Percentiles rank a stretch among this genome's conserved stretches.
Conservation (phyloP, 1,140 invertebrate genomes). For the Chlorops oryzae region DNA sequence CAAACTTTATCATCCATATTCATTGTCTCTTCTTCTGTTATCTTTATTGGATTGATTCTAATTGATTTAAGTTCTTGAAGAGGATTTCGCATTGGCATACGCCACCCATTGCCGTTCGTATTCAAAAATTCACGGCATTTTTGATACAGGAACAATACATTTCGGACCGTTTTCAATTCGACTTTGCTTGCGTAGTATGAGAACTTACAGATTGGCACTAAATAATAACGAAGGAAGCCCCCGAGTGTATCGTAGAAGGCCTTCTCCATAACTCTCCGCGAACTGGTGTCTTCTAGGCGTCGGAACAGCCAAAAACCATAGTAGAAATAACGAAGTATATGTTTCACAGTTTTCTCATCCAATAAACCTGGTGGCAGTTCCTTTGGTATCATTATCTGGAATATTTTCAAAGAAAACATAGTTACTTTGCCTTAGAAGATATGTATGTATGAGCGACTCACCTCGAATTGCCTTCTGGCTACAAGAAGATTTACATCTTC, state of each 20-base stretch:
- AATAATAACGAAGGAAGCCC: conserved; percentile 34
- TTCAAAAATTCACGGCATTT: conserved; percentile 33
- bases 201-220: conserved; percentile 34
- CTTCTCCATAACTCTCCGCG: conserved; percentile 21
- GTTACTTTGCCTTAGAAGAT: background rate
- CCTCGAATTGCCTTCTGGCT: conserved; percentile 36
- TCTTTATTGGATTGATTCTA: conserved; percentile 18
- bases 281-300: conserved; percentile 17
- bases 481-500: conserved; percentile 37
- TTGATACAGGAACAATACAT: conserved; percentile 25
- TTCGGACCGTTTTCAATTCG: conserved; percentile 25
- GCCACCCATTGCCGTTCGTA: conserved; percentile 43
- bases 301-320: conserved; percentile 30
- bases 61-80: conserved; percentile 14
- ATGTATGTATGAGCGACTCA: background rate
- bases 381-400: conserved; percentile 15
- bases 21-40: too few relatives aligned
- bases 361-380: conserved; percentile 10
- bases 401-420: background rate
- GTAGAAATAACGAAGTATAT: conserved; percentile 37
- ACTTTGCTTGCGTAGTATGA: conserved; percentile 40
- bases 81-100: conserved; percentile 19
- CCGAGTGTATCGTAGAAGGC: conserved; percentile 41
- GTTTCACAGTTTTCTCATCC: conserved; percentile 21
- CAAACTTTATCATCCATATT: too few relatives aligned